Evolutionary conservation across 2,113 vertebrate genomes (phyloP).

Genomic region (Motacilla alba): DNA sequence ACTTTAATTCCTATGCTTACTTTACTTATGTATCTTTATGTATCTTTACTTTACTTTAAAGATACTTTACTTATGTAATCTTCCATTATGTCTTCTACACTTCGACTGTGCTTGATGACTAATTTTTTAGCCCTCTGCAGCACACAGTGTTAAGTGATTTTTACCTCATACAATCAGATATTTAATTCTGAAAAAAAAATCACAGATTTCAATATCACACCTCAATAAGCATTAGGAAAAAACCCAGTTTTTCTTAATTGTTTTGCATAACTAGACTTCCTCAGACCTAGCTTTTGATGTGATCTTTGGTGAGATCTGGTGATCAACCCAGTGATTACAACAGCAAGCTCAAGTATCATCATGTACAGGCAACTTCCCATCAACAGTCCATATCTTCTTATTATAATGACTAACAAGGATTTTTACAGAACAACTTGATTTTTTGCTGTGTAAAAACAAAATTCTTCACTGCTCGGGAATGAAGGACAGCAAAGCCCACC

Average conservation of each 20-base stretch:
- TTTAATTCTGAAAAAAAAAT: background rate
- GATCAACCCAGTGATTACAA: background rate
- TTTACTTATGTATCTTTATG: background rate
- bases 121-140: background rate
- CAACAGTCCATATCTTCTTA: background rate
- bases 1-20: background rate
- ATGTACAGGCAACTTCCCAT: background rate
- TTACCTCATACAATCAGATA: background rate
- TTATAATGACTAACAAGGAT: background rate
- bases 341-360: background rate
- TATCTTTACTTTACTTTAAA: too few relatives aligned
- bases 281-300: background rate
- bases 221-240: background rate
- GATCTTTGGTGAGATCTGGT: background rate
- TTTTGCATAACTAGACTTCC: background rate
- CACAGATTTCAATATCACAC: background rate
- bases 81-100: background rate
- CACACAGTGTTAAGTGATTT: background rate
- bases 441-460: background rate
- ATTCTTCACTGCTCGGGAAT: background rate
- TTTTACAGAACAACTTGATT: background rate
- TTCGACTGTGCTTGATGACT: background rate
- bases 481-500: background rate
- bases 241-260: accelerated
- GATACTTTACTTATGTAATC: background rate